phyloP scores from a whole-genome alignment of 2,888 invertebrate species.

The Trisateles emortualis region DNA sequence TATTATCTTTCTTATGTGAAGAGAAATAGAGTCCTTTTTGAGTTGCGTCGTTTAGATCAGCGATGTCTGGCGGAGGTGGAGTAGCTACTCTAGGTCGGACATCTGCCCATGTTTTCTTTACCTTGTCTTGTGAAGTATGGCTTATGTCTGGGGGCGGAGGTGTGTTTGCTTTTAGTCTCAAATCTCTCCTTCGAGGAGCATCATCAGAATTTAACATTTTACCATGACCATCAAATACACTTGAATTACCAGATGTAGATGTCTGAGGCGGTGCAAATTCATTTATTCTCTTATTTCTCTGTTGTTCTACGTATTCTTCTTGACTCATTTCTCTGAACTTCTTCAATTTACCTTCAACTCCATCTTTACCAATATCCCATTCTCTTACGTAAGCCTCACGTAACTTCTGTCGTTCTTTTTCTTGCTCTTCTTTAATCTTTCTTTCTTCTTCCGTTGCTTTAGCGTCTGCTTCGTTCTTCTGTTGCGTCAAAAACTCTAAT shows the following conservation, averaged over 20 bases:
- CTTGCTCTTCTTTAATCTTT: constrained; percentile 74
- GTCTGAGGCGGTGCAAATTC: constrained; percentile 92
- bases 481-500: constrained; percentile 77
- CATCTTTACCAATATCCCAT: constrained; percentile 92
- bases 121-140: constrained; percentile 45
- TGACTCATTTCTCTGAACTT: constrained; percentile 89
- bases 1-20: constrained; percentile 54
- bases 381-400: constrained; percentile 88
- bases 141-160: constrained; percentile 60
- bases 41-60: constrained; percentile 42
- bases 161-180: constrained; percentile 59
- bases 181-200: constrained; percentile 70
- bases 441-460: constrained; percentile 76
- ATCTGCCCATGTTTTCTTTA: constrained; percentile 75
- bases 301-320: constrained; percentile 92
- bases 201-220: constrained; percentile 49
- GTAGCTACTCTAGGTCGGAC: constrained; percentile 65
- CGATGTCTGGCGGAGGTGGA: constrained; percentile 63
- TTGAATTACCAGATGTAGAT: constrained; percentile 50
- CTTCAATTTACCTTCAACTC: constrained; percentile 78
- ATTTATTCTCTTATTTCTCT: constrained; percentile 89
- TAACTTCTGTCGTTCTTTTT: constrained; percentile 80
- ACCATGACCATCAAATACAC: constrained; percentile 69
- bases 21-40: constrained; percentile 74
- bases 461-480: constrained; percentile 80